These are phyloP conservation scores for Cartodere bifasciata DNA, from an alignment of 2,888 invertebrate species.

Conservation along the genomic window DNA sequence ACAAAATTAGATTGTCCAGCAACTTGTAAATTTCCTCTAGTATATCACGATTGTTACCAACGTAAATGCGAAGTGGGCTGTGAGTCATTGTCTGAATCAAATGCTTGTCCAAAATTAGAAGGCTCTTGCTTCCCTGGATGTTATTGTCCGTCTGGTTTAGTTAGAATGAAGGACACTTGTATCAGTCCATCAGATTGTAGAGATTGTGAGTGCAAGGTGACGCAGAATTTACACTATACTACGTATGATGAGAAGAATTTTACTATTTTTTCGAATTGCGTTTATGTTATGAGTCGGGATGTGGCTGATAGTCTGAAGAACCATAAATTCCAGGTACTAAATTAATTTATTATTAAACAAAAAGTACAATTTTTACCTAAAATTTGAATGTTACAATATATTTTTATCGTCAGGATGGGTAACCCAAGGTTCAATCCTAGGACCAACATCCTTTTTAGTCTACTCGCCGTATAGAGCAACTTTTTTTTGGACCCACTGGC, in stretches of 20 bases:
- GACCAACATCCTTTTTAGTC: too few relatives aligned
- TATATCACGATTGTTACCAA: conserved; percentile 74
- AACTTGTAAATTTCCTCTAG: conserved; percentile 58
- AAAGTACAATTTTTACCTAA: too few relatives aligned
- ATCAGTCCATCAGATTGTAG: conserved; percentile 58
- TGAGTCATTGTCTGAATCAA: conserved; percentile 42
- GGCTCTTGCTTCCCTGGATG: conserved; percentile 72
- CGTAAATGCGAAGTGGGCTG: conserved; percentile 70
- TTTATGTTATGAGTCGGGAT: conserved; percentile 65
- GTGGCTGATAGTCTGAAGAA: conserved; percentile 36
- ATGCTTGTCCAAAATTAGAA: conserved; percentile 48
- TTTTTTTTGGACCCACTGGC: too few relatives aligned
- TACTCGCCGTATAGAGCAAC: too few relatives aligned
- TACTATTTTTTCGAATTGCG: conserved; percentile 74
- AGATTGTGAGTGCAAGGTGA: conserved; percentile 60
- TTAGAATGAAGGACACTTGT: conserved; percentile 55
- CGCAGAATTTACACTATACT: conserved; percentile 68
- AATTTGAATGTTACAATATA: too few relatives aligned
- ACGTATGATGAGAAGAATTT: conserved; percentile 73
- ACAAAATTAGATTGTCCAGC: conserved; percentile 57
- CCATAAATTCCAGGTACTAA: conserved; percentile 40
- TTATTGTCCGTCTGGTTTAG: conserved; percentile 66
- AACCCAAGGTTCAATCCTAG: too few relatives aligned
- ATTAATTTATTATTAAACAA: too few relatives aligned
- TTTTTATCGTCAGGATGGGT: too few relatives aligned